Base-by-base conservation (phyloP, 2,113 vertebrate genomes). In the Ameiurus melas region DNA sequence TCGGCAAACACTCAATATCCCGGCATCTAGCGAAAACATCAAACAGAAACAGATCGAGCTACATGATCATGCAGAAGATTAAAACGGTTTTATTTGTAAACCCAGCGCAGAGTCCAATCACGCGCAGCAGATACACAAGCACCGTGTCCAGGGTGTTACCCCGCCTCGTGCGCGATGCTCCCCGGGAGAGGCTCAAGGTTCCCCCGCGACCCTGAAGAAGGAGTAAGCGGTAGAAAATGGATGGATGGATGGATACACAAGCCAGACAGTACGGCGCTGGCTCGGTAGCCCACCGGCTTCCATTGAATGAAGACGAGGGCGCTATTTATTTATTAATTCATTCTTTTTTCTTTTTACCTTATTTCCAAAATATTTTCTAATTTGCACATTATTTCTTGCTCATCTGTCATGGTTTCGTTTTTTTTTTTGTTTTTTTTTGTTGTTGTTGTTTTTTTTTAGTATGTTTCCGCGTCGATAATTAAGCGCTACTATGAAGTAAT, bases 361-460 rank as follows among this genome's bases (percentile, higher is more conserved):
- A 97, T 97, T 93, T 97, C 97, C 92, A 97, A 97, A 93, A 97
- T 97, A 94, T 96, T 97, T 92, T 97, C 97, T 87, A 97, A 91
- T 94, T 97, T 97, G 93, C 96, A 97, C 96, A 97, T 97, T 91
- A 97, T 97, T 92, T 97, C 97, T 92, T 97, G 96, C 85, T 97
- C 96, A 79, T 97, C 97, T 84, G 96, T 93, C 97, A 97, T 97
- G 92, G 90, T 85, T 14, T 43, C 6, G 25, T 0, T 16, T 43
- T 36, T 36, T 1, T 36, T 36, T 1, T 36, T 36, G 36, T 36
- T 36, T 36, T 36, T 36, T 36, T 36, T 2, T 36, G n/a, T 36
- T 85, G 0, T 9, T 27, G 2, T 4, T 43, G 0, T 43, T 43
- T 43, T 4, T 47, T 43, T 47, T 47, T 85, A 0, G 4, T 27